Evolutionary conservation across 1,140 invertebrate genomes (phyloP).

Genomic region (Melitaea cinxia): DNA sequence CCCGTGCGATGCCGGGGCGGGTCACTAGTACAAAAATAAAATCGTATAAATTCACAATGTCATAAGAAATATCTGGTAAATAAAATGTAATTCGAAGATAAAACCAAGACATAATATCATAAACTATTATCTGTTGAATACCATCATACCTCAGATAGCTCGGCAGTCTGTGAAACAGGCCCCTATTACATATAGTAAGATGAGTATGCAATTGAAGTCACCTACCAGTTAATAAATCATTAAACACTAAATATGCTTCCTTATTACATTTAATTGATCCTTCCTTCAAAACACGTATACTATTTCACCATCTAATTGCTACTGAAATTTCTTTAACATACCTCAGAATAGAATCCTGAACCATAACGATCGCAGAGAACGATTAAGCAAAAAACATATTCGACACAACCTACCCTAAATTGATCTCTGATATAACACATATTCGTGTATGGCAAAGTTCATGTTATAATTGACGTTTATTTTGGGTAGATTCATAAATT

Average conservation of each 20-base stretch:
- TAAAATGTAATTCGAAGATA: too few species aligned
- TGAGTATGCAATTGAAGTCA: too few species aligned
- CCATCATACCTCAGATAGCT: too few species aligned
- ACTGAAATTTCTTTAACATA: conserved; percentile 49
- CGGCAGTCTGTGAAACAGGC: too few species aligned
- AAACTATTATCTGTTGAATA: too few species aligned
- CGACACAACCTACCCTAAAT: not conserved
- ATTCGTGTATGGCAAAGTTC: conserved; percentile 22
- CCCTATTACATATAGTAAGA: too few species aligned
- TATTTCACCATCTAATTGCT: conserved; percentile 58
- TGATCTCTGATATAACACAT: not conserved
- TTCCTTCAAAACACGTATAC: conserved; percentile 37
- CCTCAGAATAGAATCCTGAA: conserved; percentile 46
- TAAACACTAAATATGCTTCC: conserved; percentile 15
- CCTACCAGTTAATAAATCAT: not conserved
- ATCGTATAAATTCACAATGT: too few species aligned
- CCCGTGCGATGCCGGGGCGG: too few species aligned
- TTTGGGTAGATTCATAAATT: conserved; percentile 62
- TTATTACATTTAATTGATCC: conserved; percentile 45
- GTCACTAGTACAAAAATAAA: too few species aligned
- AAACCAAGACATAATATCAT: too few species aligned
- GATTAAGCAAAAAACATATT: conserved; percentile 39
- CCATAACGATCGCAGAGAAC: conserved; percentile 52
- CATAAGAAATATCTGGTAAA: too few species aligned
- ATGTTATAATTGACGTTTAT: conserved; percentile 48